Evolutionary conservation across 1,140 invertebrate genomes (phyloP).

Genomic region (Conopomorpha cramerella): DNA sequence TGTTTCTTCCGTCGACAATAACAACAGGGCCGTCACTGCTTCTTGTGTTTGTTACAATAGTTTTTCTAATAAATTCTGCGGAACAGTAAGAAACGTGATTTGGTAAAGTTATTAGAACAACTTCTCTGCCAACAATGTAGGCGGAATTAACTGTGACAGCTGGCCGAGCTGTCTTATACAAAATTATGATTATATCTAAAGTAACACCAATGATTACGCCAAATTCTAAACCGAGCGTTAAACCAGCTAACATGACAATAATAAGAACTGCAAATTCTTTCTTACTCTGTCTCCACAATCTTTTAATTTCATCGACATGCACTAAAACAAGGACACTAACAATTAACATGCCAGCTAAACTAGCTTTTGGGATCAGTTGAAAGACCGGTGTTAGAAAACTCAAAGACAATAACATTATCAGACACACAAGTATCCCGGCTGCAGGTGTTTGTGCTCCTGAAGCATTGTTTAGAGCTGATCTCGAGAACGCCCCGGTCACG

Average conservation of each 20-base stretch:
- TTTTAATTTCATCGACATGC: background rate
- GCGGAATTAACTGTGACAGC: background rate
- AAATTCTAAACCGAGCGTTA: background rate
- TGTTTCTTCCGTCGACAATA: background rate
- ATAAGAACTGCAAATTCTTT: background rate
- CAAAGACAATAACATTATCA: conserved; percentile 45
- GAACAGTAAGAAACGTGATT: background rate
- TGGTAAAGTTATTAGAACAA: background rate
- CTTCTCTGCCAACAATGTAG: background rate
- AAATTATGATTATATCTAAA: background rate
- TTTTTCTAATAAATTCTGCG: background rate
- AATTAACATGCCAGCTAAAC: background rate
- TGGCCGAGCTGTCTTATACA: background rate
- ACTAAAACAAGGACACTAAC: background rate
- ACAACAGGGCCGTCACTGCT: background rate
- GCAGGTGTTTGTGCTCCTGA: conserved; percentile 59
- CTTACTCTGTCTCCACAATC: background rate
- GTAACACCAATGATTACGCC: background rate
- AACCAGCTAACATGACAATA: background rate
- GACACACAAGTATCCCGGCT: background rate
- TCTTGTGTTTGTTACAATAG: background rate
- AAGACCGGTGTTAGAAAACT: background rate
- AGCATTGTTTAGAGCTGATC: conserved; percentile 84
- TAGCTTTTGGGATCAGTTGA: background rate
- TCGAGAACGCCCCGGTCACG: conserved; percentile 79